Percentiles rank a stretch among this genome's conserved stretches.
phyloP scores from a whole-genome alignment of 2,888 invertebrate species.

The Cheilosia variabilis region DNA sequence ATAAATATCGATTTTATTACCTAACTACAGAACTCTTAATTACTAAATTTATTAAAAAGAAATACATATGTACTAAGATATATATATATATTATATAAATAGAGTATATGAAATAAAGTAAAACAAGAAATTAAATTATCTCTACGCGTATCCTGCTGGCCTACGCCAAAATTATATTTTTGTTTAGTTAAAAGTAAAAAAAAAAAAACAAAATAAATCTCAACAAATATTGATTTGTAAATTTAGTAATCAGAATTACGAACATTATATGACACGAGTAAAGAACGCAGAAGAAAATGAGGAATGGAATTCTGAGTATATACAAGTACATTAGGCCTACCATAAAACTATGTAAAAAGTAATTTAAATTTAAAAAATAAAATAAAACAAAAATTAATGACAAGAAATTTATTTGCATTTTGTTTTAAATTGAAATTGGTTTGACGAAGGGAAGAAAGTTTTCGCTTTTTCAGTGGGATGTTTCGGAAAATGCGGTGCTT shows the following conservation, averaged over 20 bases:
- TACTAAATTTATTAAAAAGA: slow-evolving; percentile 72
- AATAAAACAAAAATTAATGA: slow-evolving; percentile 56
- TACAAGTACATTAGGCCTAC: slow-evolving; percentile 56
- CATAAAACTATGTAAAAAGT: slow-evolving; percentile 75
- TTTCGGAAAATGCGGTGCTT: no score
- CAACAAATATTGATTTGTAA: slow-evolving; percentile 64
- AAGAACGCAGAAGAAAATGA: slow-evolving; percentile 16
- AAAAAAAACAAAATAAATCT: slow-evolving; percentile 31
- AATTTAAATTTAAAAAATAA: slow-evolving; percentile 70
- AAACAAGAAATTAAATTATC: slow-evolving; percentile 38
- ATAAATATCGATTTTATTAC: slow-evolving; percentile 73
- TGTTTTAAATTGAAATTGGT: background rate
- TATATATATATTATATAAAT: slow-evolving; percentile 55
- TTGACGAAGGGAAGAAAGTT: background rate
- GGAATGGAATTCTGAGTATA: slow-evolving; percentile 49
- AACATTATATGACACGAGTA: slow-evolving; percentile 35
- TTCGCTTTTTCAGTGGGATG: background rate
- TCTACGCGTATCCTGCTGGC: slow-evolving; percentile 62
- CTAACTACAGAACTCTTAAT: slow-evolving; percentile 67
- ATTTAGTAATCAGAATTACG: slow-evolving; percentile 60
- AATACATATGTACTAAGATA: slow-evolving; percentile 62
- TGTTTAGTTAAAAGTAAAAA: slow-evolving; percentile 39
- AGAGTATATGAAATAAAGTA: slow-evolving; percentile 52
- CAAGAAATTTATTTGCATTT: slow-evolving; percentile 7
- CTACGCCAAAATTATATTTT: slow-evolving; percentile 60